Evolutionary conservation across 1,140 invertebrate species (phyloP), one percentile per base, ranked within the genome.

Genomic region (Eumaeus atala): DNA sequence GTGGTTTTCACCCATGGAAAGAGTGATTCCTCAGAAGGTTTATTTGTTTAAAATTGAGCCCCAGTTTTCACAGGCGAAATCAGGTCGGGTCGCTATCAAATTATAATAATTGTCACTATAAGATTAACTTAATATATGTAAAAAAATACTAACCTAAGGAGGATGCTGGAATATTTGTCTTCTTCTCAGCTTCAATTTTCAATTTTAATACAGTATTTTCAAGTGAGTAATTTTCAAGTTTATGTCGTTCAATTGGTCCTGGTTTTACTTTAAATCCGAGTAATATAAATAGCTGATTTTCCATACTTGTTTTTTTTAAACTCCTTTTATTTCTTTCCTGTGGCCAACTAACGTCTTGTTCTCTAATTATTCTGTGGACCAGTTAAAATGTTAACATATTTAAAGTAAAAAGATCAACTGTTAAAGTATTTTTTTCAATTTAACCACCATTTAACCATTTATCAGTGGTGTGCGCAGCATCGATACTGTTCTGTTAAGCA

Each of bases 251-350:
- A 42, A 86, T 77, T 7, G 79, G 79, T 16, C 83, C 83, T 53
- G 83, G 77, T 61, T 83, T 83, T 21, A 86, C 74, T 72, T 86
- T 86, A 14, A 86, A 72, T 5, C 83, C 83, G 36, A 86, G 70
- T 59, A 84, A 78, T 56, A 86, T 66, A 61, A 64, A 82, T 8
- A 67, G 58, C 50, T 65, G 69, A 37, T 52, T 65, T 18, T 81
- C 82, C 61, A 74, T 70, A 51, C 51, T 17, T 16, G 7, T 28
- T 3, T 49, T 14, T 49, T 49, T 28, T 14, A 35, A 34, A 34
- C n/a, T 49, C 28, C 33, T 49, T n/a, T 21, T 28, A 12, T 33
- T 14, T 9, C 9, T 14, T 34, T 14, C 33, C 5, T 28, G 28
- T 33, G 14, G 6, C 16, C 8, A 34, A 21, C 48, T n/a, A 34